phyloP scores from a whole-genome alignment of 2,113 vertebrate genomes.

The Genyomyrus donnyi region DNA sequence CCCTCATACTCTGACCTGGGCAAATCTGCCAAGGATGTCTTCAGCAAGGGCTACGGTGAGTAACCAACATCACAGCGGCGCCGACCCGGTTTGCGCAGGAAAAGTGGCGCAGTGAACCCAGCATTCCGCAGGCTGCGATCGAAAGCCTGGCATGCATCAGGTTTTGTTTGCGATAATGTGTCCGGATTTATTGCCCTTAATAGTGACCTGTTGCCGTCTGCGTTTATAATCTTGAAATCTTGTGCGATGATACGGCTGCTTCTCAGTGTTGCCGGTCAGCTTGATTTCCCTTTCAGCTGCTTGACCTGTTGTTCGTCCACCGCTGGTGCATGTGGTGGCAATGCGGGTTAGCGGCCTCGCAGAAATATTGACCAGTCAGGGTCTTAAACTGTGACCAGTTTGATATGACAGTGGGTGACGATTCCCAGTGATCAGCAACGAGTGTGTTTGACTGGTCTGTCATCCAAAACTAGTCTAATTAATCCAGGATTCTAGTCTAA shows the following conservation, averaged over 20 bases:
- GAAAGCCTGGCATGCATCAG: background rate
- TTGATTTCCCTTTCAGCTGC: background rate
- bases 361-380: background rate
- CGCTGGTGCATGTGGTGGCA: background rate
- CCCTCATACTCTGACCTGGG: constrained; percentile 84
- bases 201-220: background rate
- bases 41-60: constrained; percentile 91
- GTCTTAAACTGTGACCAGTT: background rate
- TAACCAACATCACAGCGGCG: background rate
- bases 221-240: background rate
- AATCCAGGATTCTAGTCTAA: background rate
- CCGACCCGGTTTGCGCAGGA: background rate
- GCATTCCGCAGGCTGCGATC: background rate
- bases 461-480: background rate
- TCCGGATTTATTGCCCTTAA: background rate
- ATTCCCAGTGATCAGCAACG: background rate
- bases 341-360: background rate
- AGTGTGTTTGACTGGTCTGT: background rate
- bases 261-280: background rate
- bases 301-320: background rate
- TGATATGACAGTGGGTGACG: background rate
- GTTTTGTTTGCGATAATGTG: background rate
- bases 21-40: constrained; percentile 85
- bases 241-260: background rate
- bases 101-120: background rate